Evolutionary conservation across 2,113 vertebrate species (phyloP).

Genomic region (Datnioides undecimradiatus): DNA sequence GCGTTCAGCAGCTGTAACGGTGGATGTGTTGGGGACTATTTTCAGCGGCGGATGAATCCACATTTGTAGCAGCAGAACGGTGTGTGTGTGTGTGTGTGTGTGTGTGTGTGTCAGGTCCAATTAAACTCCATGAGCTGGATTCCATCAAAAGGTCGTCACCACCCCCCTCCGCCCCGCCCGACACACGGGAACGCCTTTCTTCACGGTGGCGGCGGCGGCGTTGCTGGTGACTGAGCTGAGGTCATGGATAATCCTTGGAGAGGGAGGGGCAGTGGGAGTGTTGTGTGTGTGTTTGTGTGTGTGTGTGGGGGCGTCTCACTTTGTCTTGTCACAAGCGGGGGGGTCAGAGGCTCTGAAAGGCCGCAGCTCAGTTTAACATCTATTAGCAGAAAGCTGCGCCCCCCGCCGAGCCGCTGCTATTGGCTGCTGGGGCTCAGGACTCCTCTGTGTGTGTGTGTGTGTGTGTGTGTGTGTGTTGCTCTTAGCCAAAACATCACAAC

Average conservation of each 20-base stretch:
- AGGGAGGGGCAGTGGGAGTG: too few relatives aligned
- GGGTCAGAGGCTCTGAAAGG: slow-evolving; percentile 51
- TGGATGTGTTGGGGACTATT: too few relatives aligned
- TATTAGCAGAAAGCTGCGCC: slow-evolving; percentile 34
- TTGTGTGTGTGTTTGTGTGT: too few relatives aligned
- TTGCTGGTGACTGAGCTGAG: background rate
- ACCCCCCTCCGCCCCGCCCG: background rate
- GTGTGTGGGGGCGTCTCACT: background rate
- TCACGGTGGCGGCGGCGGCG: background rate
- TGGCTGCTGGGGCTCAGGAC: background rate
- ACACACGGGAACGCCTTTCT: slow-evolving; percentile 31
- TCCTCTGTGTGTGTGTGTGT: background rate
- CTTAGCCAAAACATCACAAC: too few relatives aligned
- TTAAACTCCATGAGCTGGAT: slow-evolving; percentile 7
- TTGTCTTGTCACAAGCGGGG: slow-evolving; percentile 19
- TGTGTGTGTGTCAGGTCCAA: too few relatives aligned
- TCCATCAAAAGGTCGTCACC: slow-evolving; percentile 27
- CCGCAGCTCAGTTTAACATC: slow-evolving; percentile 57
- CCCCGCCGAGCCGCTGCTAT: background rate
- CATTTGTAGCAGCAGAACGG: too few relatives aligned
- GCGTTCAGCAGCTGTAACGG: too few relatives aligned
- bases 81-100: background rate
- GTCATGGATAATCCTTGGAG: slow-evolving; percentile 37
- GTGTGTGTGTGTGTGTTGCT: background rate
- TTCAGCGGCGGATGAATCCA: too few relatives aligned